A percentile compares a stretch with the other conserved stretches of the same genome.
Evolutionary conservation across 2,113 vertebrate genomes (phyloP).

Genomic region (Passer montanus): DNA sequence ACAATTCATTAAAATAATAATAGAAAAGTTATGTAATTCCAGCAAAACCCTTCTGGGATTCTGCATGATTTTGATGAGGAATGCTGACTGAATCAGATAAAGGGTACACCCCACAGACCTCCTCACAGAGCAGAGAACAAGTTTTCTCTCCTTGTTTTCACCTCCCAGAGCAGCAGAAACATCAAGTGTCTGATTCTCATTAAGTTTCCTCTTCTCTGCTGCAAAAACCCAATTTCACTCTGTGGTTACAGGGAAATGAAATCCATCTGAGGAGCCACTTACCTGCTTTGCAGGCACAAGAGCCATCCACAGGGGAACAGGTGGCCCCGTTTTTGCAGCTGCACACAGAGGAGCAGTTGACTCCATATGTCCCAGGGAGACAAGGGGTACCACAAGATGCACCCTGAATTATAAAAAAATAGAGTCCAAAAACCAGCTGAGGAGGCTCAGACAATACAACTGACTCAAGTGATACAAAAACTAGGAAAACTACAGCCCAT

Average conservation of each 20-base stretch:
- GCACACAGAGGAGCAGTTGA: conserved; percentile 89
- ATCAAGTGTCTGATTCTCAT: background rate
- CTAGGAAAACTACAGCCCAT: background rate
- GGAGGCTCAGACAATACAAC: background rate
- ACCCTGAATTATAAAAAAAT: conserved; percentile 71
- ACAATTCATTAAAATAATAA: background rate
- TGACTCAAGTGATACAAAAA: background rate
- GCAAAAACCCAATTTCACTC: background rate
- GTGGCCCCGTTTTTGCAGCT: conserved; percentile 86
- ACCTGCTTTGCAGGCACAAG: conserved; percentile 93
- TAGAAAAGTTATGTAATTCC: background rate
- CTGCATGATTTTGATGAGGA: background rate
- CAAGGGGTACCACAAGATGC: conserved; percentile 83
- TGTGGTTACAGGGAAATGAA: background rate
- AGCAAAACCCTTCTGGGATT: background rate
- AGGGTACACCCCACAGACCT: background rate
- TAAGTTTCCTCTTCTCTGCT: background rate
- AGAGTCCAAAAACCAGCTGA: background rate
- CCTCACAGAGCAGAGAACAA: background rate
- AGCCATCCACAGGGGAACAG: conserved; percentile 92
- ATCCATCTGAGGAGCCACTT: background rate
- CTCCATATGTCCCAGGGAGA: conserved; percentile 80
- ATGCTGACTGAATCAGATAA: background rate
- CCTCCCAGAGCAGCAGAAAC: background rate
- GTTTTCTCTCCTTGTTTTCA: background rate